These are phyloP conservation scores for Zeugodacus cucurbitae DNA, from an alignment of 1,140 invertebrate genomes.

Conservation along the genomic window DNA sequence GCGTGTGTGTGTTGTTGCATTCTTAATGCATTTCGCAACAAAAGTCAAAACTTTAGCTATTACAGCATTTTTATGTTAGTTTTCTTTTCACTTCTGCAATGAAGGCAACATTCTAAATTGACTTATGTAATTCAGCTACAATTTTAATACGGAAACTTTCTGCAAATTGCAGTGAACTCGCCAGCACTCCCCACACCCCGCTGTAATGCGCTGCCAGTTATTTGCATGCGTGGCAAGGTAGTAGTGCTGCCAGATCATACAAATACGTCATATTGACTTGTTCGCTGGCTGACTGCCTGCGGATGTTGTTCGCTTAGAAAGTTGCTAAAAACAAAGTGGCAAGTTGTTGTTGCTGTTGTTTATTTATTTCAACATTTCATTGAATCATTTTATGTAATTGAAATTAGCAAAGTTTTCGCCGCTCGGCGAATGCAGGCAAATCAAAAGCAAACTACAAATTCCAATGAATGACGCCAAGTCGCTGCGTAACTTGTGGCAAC, in stretches of 20 bases:
- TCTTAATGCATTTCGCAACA: slow-evolving; percentile 8
- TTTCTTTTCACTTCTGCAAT: not conserved
- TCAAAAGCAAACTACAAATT: not conserved
- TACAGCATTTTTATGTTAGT: not conserved
- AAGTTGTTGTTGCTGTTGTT: not conserved
- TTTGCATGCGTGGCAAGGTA: not conserved
- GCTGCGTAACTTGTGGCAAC: not conserved
- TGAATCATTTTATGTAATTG: slow-evolving; percentile 9
- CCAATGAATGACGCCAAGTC: not conserved
- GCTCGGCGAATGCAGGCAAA: not conserved
- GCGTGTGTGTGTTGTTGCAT: not conserved
- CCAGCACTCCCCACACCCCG: not conserved
- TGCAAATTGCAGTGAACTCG: not conserved
- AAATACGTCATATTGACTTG: not conserved
- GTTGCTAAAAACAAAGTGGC: not conserved
- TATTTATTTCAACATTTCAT: slow-evolving; percentile 31
- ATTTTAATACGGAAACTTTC: slow-evolving; percentile 20
- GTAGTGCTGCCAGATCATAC: not conserved
- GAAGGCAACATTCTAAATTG: not conserved
- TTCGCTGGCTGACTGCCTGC: not conserved
- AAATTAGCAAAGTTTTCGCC: not conserved
- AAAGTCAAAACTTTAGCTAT: slow-evolving; percentile 35
- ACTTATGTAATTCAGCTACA: slow-evolving; percentile 28
- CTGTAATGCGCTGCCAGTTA: not conserved
- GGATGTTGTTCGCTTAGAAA: not conserved